Percentiles rank a stretch among this genome's conserved stretches.
phyloP scores from a whole-genome alignment of 2,888 invertebrate species.

The Fissipunctia ypsillon region DNA sequence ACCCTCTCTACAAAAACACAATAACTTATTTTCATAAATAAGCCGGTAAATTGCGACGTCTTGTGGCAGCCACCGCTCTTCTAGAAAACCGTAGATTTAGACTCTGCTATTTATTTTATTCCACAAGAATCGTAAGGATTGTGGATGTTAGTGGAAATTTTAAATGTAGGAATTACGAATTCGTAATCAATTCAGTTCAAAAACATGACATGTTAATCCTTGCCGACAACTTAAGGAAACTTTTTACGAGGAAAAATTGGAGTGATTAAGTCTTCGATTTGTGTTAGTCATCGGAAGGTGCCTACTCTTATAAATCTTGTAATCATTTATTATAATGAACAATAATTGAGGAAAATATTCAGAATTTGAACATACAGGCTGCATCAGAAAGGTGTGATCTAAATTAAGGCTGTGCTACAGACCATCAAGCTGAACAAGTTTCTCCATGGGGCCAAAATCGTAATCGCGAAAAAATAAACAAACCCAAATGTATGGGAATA shows the following conservation, averaged over 20 bases:
- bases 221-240: neutral
- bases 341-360: conserved; percentile 7
- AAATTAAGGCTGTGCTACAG: no score
- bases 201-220: conserved; percentile 12
- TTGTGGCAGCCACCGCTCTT: neutral
- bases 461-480: no score
- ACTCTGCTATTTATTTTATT: neutral
- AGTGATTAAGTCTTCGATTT: neutral
- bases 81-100: neutral
- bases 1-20: neutral
- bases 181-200: conserved; percentile 3
- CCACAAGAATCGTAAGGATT: neutral
- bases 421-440: no score
- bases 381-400: no score
- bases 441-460: no score
- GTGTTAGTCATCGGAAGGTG: conserved; percentile 13
- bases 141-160: neutral
- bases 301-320: neutral
- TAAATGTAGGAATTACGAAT: neutral
- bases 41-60: neutral
- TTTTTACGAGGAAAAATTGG: conserved; percentile 22
- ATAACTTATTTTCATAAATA: neutral
- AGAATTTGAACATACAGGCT: neutral
- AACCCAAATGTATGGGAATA: no score
- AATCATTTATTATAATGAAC: neutral